Percentiles rank a stretch among this genome's conserved stretches.
phyloP scores from a whole-genome alignment of 2,113 vertebrate species.

The Anarhynchus alexandrinus region DNA sequence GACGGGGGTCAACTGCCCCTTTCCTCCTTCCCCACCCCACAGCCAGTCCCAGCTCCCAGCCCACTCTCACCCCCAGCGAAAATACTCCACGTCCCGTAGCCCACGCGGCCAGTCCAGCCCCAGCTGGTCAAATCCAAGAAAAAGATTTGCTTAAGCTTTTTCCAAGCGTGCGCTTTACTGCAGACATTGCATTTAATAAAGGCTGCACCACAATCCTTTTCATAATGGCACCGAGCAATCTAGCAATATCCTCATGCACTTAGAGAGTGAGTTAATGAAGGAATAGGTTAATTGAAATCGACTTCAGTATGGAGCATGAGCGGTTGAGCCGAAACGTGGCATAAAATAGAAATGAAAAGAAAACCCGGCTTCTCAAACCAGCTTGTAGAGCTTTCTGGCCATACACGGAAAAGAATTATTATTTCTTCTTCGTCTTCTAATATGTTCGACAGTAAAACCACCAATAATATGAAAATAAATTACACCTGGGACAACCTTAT shows the following conservation, averaged over 20 bases:
- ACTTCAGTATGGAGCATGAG: neutral
- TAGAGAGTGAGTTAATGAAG: conserved; percentile 65
- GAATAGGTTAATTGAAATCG: conserved; percentile 63
- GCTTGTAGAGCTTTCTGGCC: conserved; percentile 47
- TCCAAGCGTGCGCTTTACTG: conserved; percentile 12
- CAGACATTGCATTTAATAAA: conserved; percentile 57
- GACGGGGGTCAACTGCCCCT: neutral
- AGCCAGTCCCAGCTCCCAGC: neutral
- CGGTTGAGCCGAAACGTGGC: neutral
- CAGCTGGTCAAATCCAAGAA: conserved; percentile 45
- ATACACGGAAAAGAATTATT: conserved; percentile 58
- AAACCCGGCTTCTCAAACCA: conserved; percentile 41
- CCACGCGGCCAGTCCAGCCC: neutral
- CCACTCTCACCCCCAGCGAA: neutral
- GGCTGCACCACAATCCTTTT: conserved; percentile 41
- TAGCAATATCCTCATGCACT: conserved; percentile 60
- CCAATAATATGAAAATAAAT: conserved; percentile 75
- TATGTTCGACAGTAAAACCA: conserved; percentile 70
- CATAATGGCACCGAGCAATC: conserved; percentile 31
- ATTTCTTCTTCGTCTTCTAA: conserved; percentile 68
- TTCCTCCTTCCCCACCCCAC: neutral
- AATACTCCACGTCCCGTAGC: neutral
- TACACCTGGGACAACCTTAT: conserved; percentile 82
- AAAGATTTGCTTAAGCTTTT: conserved; percentile 56
- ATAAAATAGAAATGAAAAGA: conserved; percentile 67